phyloP scores from a whole-genome alignment of 2,888 invertebrate genomes.

The Zele albiditarsus region DNA sequence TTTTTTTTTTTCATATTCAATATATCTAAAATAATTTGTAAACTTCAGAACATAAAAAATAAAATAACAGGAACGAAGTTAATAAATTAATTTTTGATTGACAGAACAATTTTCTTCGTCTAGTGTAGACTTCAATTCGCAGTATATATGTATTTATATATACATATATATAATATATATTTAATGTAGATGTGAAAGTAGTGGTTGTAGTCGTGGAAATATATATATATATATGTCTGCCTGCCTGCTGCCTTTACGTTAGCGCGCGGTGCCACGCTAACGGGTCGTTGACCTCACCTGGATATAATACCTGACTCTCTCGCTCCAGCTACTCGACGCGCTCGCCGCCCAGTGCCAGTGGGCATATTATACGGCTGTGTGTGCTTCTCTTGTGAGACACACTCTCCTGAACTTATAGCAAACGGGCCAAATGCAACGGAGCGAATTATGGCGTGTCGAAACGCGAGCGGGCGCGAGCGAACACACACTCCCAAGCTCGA shows the following conservation, averaged over 20 bases:
- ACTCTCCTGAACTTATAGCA: constrained; percentile 38
- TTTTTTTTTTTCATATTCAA: too few relatives aligned
- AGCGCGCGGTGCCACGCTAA: constrained; percentile 40
- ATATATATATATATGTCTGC: constrained; percentile 25
- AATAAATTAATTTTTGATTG: not conserved
- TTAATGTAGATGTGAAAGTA: constrained; percentile 37
- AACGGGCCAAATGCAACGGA: constrained; percentile 48
- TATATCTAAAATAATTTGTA: too few relatives aligned
- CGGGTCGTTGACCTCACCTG: constrained; percentile 54
- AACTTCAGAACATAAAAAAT: not conserved
- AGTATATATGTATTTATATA: constrained; percentile 19
- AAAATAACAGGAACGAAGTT: not conserved
- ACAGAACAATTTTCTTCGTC: constrained; percentile 12
- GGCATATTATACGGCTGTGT: constrained; percentile 31
- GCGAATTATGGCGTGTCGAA: constrained; percentile 50
- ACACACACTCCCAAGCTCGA: not conserved
- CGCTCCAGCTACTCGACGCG: constrained; percentile 36
- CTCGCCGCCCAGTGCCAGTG: constrained; percentile 43
- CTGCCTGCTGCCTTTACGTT: constrained; percentile 29
- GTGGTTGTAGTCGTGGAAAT: constrained; percentile 21
- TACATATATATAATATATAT: constrained; percentile 25
- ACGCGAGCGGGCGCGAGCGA: constrained; percentile 37
- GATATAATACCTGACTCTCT: constrained; percentile 51
- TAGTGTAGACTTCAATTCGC: constrained; percentile 18
- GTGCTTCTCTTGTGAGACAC: constrained; percentile 22